Base-by-base conservation (phyloP, 2,888 invertebrate genomes). In the Phytoseiulus persimilis region DNA sequence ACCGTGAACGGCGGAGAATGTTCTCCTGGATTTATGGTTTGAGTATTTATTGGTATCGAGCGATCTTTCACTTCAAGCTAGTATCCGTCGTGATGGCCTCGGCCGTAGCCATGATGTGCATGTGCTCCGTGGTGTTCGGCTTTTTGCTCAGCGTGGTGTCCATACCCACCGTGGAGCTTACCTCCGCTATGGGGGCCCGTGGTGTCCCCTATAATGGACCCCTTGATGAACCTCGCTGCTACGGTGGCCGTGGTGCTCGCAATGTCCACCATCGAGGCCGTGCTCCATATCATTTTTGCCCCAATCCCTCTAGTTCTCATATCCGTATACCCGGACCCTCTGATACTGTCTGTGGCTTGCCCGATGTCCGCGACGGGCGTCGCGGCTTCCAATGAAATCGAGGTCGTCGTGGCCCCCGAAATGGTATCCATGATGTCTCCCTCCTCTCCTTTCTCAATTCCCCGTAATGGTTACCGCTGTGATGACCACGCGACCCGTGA, bases 401-500 rank as follows among this genome's bases (percentile, higher is more conserved):
- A 32, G 87, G 33, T 87, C 33, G 28, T 33, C 33, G 33, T 87
- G 87, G 28, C 87, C 87, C 18, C 32, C 87, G 23, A 32, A 31
- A 14, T 87, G 87, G 28, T 23, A 6, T 28, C 87, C 32, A 23
- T 87, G 33, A 9, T 87, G 87, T 32, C 87, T n/a, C n/a, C n/a
- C n/a, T n/a, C n/a, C n/a, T n/a, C n/a, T n/a, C n/a, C n/a, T n/a
- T n/a, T n/a, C n/a, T n/a, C n/a, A n/a, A n/a, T n/a, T n/a, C 87
- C 23, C 87, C 87, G 45, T 87, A 45, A 45, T 87, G 87, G 2
- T 87, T 33, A n/a, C 33, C 87, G 6, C 87, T 39, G 23, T 33
- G 33, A 32, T 87, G 87, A 31, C 87, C 87, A 23, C 33, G 87
- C 87, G 87, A 87, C 31, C 87, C 87, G n/a, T 87, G 87, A 18